Evolutionary conservation across 1,140 invertebrate species (phyloP).

Genomic region (Meteorus sp.): DNA sequence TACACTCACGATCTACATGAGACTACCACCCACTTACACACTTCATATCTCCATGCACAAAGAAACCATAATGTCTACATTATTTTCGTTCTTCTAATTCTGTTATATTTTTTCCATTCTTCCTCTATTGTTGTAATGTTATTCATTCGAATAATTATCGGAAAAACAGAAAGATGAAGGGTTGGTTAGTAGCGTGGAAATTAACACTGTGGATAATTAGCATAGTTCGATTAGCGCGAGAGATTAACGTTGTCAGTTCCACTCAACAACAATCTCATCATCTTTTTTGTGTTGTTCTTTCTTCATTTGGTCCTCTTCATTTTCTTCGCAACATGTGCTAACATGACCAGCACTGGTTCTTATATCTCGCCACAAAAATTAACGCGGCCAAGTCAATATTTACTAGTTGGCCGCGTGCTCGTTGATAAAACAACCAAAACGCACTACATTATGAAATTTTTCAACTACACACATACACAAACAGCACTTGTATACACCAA

Average conservation of each 20-base stretch:
- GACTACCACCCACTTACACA: conserved; percentile 34
- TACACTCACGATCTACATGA: conserved; percentile 40
- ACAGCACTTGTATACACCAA: too few species aligned
- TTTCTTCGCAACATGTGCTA: conserved; percentile 21
- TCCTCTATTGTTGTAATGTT: too few species aligned
- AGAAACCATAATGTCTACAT: too few species aligned
- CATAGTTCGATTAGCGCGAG: conserved; percentile 48
- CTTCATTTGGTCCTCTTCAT: neutral
- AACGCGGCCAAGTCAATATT: conserved; percentile 11
- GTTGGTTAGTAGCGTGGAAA: conserved; percentile 23
- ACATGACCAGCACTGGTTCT: conserved; percentile 7
- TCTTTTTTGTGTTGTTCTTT: conserved; percentile 10
- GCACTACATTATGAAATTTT: too few species aligned
- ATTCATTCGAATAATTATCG: conserved; percentile 3
- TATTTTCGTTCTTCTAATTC: too few species aligned
- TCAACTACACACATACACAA: too few species aligned
- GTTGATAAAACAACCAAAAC: too few species aligned
- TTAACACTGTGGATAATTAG: conserved; percentile 54
- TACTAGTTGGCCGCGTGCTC: neutral
- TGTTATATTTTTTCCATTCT: too few species aligned
- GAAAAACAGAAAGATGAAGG: neutral
- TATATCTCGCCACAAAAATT: conserved; percentile 12
- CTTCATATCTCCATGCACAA: too few species aligned
- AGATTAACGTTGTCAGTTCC: conserved; percentile 37
- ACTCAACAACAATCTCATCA: conserved; percentile 33